Conservation (phyloP, 2,888 invertebrate genomes). For the Cephalotes varians region DNA sequence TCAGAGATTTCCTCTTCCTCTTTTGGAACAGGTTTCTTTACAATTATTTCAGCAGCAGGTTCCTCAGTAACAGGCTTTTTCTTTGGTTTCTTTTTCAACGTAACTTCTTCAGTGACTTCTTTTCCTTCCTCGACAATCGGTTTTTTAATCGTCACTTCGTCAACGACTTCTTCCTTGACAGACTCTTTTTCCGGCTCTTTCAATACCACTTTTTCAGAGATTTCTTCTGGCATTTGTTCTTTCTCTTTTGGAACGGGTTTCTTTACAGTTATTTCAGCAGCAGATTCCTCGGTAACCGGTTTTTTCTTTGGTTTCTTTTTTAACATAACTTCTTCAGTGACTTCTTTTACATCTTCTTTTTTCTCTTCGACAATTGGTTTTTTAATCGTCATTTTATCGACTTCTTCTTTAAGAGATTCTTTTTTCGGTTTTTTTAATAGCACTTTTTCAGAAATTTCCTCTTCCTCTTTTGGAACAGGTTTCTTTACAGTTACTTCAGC, state of each 20-base stretch:
- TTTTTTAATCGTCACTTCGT: constrained; percentile 75
- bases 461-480: constrained; percentile 81
- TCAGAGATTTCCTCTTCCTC: constrained; percentile 59
- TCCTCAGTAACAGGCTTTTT: constrained; percentile 31
- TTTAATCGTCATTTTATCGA: constrained; percentile 67
- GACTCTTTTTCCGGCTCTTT: constrained; percentile 82
- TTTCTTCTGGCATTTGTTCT: constrained; percentile 78
- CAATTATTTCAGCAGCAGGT: constrained; percentile 46
- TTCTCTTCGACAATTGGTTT: constrained; percentile 67
- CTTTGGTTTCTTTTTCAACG: not conserved
- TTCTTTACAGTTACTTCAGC: constrained; percentile 75
- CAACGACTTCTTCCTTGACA: not conserved
- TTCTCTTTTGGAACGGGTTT: constrained; percentile 74
- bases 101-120: not conserved
- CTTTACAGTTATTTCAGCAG: constrained; percentile 85
- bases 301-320: constrained; percentile 78
- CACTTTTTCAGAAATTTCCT: constrained; percentile 73
- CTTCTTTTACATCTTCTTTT: constrained; percentile 77
- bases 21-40: constrained; percentile 35
- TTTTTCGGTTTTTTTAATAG: constrained; percentile 75
- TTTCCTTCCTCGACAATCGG: constrained; percentile 81
- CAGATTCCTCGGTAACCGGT: constrained; percentile 81
- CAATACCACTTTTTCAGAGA: constrained; percentile 72
- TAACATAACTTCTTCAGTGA: constrained; percentile 72
- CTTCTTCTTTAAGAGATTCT: constrained; percentile 76